Evolutionary conservation across 2,888 invertebrate genomes (phyloP).

Genomic region (Polydesmus complanatus): DNA sequence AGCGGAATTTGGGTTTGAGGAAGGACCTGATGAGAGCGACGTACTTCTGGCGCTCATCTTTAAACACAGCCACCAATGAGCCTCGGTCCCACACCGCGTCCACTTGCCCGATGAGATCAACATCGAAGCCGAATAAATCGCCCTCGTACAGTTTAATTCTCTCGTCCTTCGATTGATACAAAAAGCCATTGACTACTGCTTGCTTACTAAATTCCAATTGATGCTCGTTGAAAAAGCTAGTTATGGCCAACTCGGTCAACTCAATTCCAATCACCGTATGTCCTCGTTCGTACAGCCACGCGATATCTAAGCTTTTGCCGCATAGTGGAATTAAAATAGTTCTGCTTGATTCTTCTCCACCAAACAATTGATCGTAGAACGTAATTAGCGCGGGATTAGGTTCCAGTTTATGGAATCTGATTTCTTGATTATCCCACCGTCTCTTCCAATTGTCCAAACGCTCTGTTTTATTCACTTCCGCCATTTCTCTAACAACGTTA

Average conservation of each 20-base stretch:
- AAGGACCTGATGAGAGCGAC: constrained; percentile 3
- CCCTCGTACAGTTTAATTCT: constrained; percentile 23
- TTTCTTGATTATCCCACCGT: not conserved
- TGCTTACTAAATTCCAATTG: constrained; percentile 18
- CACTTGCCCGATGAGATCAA: constrained; percentile 23
- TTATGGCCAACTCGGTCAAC: constrained; percentile 21
- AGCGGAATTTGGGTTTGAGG: constrained; percentile 9
- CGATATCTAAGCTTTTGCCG: constrained; percentile 25
- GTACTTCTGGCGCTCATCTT: constrained; percentile 19
- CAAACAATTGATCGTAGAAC: not conserved
- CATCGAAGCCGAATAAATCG: constrained; percentile 23
- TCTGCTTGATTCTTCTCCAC: not conserved
- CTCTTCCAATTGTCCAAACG: not conserved
- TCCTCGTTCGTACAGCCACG: constrained; percentile 24
- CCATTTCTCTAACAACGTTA: no score
- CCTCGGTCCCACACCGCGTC: constrained; percentile 27
- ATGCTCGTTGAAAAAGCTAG: constrained; percentile 22
- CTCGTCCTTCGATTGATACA: constrained; percentile 21
- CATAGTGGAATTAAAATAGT: constrained; percentile 25
- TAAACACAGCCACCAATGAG: constrained; percentile 24
- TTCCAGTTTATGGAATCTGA: not conserved
- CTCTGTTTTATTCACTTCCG: not conserved
- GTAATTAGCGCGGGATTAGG: not conserved
- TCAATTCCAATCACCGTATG: constrained; percentile 26
- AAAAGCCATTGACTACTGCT: constrained; percentile 6